Evolutionary conservation across 2,113 vertebrate species (phyloP).

Genomic region (Mystacornis crossleyi): DNA sequence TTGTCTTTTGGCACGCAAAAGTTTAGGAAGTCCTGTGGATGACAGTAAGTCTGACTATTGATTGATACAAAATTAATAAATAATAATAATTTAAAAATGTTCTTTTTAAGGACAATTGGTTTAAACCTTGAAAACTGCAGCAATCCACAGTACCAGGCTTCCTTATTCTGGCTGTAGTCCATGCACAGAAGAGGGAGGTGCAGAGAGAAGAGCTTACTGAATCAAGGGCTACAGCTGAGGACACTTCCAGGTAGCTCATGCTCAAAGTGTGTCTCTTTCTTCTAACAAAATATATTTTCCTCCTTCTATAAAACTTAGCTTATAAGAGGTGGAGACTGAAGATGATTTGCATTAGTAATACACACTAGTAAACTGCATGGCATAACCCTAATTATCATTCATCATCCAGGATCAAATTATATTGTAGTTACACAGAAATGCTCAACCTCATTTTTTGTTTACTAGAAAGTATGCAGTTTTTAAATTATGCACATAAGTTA

Average conservation of each 20-base stretch:
- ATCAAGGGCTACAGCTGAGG: background rate
- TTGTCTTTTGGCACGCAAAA: accelerated
- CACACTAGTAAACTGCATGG: background rate
- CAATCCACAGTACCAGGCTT: background rate
- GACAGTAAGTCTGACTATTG: background rate
- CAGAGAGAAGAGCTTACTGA: background rate
- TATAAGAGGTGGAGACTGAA: background rate
- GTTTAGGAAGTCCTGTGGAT: background rate
- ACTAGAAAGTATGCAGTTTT: background rate
- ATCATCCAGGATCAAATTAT: background rate
- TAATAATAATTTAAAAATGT: background rate
- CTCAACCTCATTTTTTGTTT: background rate
- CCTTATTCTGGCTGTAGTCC: background rate
- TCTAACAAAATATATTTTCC: background rate
- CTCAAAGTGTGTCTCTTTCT: background rate
- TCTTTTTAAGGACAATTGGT: background rate
- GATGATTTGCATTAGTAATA: background rate
- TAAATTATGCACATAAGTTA: background rate
- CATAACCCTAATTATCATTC: background rate
- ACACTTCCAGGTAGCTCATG: background rate
- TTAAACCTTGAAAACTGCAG: background rate
- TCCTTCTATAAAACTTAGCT: background rate
- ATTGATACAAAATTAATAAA: background rate
- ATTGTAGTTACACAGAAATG: background rate
- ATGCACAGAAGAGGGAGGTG: background rate